Conservation (phyloP, 2,888 invertebrate species). For the Lobophora halterata region DNA sequence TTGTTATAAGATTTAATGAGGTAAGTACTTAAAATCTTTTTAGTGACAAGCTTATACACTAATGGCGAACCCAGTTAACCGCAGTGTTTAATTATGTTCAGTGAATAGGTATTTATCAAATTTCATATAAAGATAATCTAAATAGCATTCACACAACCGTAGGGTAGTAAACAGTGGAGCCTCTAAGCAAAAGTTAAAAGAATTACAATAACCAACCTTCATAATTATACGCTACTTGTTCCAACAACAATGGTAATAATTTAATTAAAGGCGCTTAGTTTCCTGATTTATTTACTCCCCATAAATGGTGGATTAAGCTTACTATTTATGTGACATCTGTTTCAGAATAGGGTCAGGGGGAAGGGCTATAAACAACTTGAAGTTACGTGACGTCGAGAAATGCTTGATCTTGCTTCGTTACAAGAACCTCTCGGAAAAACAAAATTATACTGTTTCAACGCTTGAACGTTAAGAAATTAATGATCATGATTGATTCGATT, state of each 20-base stretch:
- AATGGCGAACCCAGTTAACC: too few species aligned
- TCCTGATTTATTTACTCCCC: slow-evolving; percentile 29
- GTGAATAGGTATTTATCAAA: background rate
- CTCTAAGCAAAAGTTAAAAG: slow-evolving; percentile 4
- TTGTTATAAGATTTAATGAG: too few species aligned
- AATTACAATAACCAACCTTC: slow-evolving; percentile 8
- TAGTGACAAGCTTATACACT: too few species aligned
- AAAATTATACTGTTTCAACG: slow-evolving; percentile 10
- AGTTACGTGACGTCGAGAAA: slow-evolving; percentile 27
- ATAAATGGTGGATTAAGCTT: slow-evolving; percentile 31
- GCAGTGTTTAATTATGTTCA: too few species aligned
- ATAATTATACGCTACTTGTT: slow-evolving; percentile 10
- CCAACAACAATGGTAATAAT: slow-evolving; percentile 25
- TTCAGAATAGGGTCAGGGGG: slow-evolving; percentile 30
- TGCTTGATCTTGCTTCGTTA: slow-evolving; percentile 15
- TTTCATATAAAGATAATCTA: background rate
- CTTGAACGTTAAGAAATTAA: slow-evolving; percentile 5
- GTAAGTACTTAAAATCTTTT: too few species aligned
- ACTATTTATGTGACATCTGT: slow-evolving; percentile 36
- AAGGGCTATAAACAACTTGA: slow-evolving; percentile 31
- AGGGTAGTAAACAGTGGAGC: too few species aligned
- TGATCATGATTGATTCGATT: slow-evolving; percentile 7
- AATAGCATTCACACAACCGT: slow-evolving; percentile 1
- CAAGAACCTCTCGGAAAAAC: slow-evolving; percentile 21
- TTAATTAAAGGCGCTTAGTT: slow-evolving; percentile 26